These are phyloP conservation scores for Cryptoblepharus egeriae DNA, from an alignment of 2,797 vertebrate genomes.

Conservation along the genomic window DNA sequence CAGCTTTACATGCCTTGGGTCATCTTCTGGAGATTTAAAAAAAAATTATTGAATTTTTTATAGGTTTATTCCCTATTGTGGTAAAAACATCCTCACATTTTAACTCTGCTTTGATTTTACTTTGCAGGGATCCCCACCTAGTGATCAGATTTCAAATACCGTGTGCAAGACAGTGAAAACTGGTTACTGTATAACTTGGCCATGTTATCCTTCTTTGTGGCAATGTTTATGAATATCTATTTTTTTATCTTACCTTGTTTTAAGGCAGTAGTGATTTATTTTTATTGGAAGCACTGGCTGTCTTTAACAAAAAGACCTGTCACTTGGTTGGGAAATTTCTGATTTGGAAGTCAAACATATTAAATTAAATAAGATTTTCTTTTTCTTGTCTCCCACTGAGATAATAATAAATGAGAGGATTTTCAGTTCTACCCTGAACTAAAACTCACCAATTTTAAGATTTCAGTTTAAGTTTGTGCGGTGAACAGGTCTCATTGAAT, in stretches of 20 bases:
- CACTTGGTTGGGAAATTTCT: no score
- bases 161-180: background rate
- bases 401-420: background rate
- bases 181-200: background rate
- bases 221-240: background rate
- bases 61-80: background rate
- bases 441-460: background rate
- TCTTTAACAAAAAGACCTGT: background rate
- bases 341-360: background rate
- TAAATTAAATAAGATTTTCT: background rate
- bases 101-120: background rate
- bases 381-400: background rate
- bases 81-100: background rate
- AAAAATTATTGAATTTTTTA: background rate
- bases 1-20: background rate
- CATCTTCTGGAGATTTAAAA: background rate
- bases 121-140: background rate
- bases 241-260: background rate
- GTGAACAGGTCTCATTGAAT: background rate
- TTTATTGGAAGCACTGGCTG: background rate
- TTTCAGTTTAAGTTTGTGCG: background rate
- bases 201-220: background rate
- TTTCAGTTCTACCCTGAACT: background rate
- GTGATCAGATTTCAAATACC: background rate
- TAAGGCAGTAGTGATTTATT: background rate